These are phyloP conservation scores for Orientallactaga sibirica DNA, from an alignment of 2,797 vertebrate species.

Conservation along the genomic window DNA sequence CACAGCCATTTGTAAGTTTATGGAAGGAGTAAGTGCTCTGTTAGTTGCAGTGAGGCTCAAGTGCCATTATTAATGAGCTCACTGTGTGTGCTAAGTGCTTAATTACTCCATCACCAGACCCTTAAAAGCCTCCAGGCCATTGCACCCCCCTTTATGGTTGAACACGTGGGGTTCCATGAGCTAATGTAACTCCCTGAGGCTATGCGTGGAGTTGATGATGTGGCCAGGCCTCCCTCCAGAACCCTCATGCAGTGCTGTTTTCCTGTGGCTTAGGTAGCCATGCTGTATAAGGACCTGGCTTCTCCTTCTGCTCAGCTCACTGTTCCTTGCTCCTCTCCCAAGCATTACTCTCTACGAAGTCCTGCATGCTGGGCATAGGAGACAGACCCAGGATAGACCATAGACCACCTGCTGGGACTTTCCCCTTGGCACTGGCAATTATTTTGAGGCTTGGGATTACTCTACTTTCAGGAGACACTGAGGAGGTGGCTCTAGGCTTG, in stretches of 20 bases:
- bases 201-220: fast-evolving
- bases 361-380: neutral
- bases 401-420: neutral
- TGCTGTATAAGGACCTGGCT: neutral
- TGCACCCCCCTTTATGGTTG: fast-evolving
- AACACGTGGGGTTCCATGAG: fast-evolving
- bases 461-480: neutral
- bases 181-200: neutral
- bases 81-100: neutral
- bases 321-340: neutral
- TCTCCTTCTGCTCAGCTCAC: neutral
- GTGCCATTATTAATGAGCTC: neutral
- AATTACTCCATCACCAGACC: neutral
- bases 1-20: neutral
- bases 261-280: neutral
- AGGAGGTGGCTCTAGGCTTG: fast-evolving
- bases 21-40: neutral
- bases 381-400: neutral
- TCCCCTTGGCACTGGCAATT: fast-evolving
- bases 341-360: too few relatives aligned
- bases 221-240: neutral
- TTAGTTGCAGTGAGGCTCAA: neutral
- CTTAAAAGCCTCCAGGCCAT: neutral
- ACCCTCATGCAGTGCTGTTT: too few relatives aligned
- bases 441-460: neutral